Base-by-base conservation (phyloP, 2,888 invertebrate genomes). In the Acrobasis repandana region DNA sequence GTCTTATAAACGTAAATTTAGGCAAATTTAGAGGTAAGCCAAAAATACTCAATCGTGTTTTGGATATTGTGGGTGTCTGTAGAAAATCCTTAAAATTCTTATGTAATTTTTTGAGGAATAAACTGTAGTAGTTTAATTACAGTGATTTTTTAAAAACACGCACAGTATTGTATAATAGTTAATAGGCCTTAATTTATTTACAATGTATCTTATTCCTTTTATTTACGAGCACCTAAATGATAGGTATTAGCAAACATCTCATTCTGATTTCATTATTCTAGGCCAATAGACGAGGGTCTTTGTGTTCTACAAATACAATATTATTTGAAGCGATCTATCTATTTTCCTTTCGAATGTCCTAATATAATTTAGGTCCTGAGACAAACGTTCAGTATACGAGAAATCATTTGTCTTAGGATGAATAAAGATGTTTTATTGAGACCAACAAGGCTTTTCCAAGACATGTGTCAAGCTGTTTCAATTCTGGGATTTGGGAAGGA, bases 201-300 rank as follows among this genome's bases (percentile, higher is more conserved):
- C 4, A 28, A 28, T 28, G 6, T 28, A 5, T 28, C 28, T 28
- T 28, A 28, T 28, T 28, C 8, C 2, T 28, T 5, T 28, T 28
- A 28, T 6, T 28, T 28, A 2, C 28, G 8, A 6, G 20, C 2
- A 20, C 2, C 2, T 2, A 4, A 3, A 20, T 38, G 38, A 38
- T 6, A 54, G 28, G 28, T 60, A 50, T 50, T 20, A 50, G 11
- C 18, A 9, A 20, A 28, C 20, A 14, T 14, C 28, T 28, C 28
- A 28, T 28, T 14, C 28, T 50, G 28, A 50, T 28, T 28, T 28
- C 28, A 28, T 50, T 50, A 50, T 50, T 50, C 28, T 50, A 14
- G 50, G 14, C 14, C n/a, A 14, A 18, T 50, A 50, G 50, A 50
- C 50, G 28, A 50, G 28, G 50, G 50, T 28, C 50, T 50, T 50